These are phyloP conservation scores for Stramonita haemastoma DNA, from an alignment of 2,888 invertebrate species.

Conservation along the genomic window DNA sequence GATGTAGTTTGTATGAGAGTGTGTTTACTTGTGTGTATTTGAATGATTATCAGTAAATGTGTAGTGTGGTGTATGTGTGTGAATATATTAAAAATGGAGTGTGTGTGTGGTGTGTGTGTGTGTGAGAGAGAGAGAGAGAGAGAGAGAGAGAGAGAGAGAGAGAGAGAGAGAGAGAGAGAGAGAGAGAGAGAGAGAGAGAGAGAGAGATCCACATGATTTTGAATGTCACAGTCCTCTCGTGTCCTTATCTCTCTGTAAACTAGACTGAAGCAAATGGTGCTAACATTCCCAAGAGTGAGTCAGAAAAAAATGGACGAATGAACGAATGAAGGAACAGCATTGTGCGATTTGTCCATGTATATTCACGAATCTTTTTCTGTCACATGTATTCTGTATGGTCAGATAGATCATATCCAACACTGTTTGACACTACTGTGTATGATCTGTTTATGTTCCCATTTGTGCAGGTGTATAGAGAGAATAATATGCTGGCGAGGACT, in stretches of 20 bases:
- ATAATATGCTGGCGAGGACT: not conserved
- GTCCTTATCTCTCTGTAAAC: not conserved
- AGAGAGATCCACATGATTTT: not conserved
- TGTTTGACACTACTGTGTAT: not conserved
- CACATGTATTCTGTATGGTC: not conserved
- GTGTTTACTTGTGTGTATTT: not conserved
- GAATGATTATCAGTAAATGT: not conserved
- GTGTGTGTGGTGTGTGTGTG: not conserved
- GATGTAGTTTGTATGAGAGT: not conserved
- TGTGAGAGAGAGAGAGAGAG: not conserved
- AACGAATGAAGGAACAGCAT: not conserved
- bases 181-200: not conserved
- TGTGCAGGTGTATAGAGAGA: not conserved
- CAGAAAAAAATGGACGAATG: not conserved
- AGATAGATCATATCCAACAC: not conserved
- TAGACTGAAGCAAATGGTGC: not conserved
- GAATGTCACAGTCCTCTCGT: not conserved
- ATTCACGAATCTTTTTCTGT: not conserved
- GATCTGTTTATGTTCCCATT: not conserved
- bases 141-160: conserved; percentile 18
- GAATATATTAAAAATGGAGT: too few species aligned
- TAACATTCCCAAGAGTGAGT: not conserved
- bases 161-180: conserved; percentile 2
- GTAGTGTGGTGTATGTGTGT: too few species aligned
- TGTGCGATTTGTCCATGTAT: not conserved